These are phyloP conservation scores for Porites rus DNA, from an alignment of 92 coral and sea anemone genomes.

Conservation along the genomic window DNA sequence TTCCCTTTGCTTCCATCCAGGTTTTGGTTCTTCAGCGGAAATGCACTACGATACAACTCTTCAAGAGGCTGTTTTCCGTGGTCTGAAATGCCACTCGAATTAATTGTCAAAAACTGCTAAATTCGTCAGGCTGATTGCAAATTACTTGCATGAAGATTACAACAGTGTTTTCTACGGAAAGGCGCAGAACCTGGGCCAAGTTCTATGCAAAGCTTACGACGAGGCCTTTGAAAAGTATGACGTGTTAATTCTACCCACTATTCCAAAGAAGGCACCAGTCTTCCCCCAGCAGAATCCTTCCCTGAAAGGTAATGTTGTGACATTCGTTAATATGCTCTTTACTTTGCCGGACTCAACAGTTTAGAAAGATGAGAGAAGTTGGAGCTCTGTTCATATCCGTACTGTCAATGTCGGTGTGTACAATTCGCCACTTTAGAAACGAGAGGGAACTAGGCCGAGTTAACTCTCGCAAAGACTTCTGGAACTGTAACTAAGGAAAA, in stretches of 20 bases:
- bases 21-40: slow-evolving; percentile 62
- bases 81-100: slow-evolving; percentile 71
- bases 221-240: slow-evolving; percentile 70
- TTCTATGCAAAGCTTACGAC: slow-evolving; percentile 66
- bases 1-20: neutral
- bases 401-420: no score
- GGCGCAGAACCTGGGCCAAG: slow-evolving; percentile 75
- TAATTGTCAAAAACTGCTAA: slow-evolving; percentile 31
- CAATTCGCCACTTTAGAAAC: no score
- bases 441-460: no score
- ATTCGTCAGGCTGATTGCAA: slow-evolving; percentile 17
- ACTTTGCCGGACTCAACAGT: no score
- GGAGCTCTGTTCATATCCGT: no score
- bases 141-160: slow-evolving; percentile 66
- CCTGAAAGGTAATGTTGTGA: slow-evolving; percentile 49
- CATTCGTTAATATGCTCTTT: no score
- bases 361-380: no score
- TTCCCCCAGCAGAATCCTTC: slow-evolving; percentile 56
- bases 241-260: slow-evolving; percentile 79
- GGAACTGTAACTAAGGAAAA: no score
- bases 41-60: slow-evolving; percentile 73
- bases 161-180: slow-evolving; percentile 68
- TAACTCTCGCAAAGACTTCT: no score
- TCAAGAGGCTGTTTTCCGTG: slow-evolving; percentile 72
- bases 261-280: slow-evolving; percentile 65